phyloP scores from a whole-genome alignment of 1,140 invertebrate genomes.

The Hycleus phaleratus region DNA sequence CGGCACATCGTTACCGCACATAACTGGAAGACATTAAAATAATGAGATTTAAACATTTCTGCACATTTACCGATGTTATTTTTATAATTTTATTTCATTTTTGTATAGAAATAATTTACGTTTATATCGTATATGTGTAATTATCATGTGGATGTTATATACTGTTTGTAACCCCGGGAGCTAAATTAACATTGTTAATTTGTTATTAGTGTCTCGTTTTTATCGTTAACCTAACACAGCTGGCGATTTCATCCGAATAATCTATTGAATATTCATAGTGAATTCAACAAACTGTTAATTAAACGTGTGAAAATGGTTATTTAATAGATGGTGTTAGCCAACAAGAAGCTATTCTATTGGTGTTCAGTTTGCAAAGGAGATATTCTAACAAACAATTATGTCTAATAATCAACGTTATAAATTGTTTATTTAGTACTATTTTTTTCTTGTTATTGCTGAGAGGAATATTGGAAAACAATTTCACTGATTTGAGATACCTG shows the following conservation, averaged over 20 bases:
- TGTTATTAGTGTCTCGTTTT: slow-evolving; percentile 16
- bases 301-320: slow-evolving; percentile 25
- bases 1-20: too few relatives aligned
- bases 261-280: slow-evolving; percentile 26
- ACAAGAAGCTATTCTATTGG: neutral
- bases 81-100: too few relatives aligned
- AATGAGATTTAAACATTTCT: too few relatives aligned
- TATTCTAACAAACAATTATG: neutral
- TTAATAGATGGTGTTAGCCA: slow-evolving; percentile 24
- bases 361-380: neutral
- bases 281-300: slow-evolving; percentile 25
- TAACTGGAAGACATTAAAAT: too few relatives aligned
- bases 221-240: slow-evolving; percentile 10
- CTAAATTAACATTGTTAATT: slow-evolving; percentile 10
- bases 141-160: too few relatives aligned
- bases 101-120: too few relatives aligned
- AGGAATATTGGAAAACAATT: too few relatives aligned
- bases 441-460: neutral
- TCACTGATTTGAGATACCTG: neutral
- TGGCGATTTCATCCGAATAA: slow-evolving; percentile 15
- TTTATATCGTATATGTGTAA: too few relatives aligned
- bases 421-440: neutral
- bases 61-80: too few relatives aligned
- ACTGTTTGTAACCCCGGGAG: neutral
- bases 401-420: slow-evolving; percentile 3